Base-by-base conservation (phyloP, 2,113 vertebrate genomes). In the Amblyornis subalaris region DNA sequence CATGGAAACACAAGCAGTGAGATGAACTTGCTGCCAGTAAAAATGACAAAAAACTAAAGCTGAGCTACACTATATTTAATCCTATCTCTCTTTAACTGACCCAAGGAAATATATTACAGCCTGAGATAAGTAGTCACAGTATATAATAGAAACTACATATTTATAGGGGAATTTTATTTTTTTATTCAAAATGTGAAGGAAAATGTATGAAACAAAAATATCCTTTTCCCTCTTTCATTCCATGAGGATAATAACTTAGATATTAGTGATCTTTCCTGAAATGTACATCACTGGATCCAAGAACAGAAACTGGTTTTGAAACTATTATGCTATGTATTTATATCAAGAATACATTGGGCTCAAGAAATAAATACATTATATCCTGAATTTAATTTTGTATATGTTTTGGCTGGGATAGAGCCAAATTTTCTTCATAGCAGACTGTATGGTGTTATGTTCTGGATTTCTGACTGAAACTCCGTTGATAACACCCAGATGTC, bases 1-100 rank as follows among this genome's bases (percentile, higher is more conserved):
- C 53, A 71, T 40, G 28, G 42, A 94, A 89, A 75, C 6, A 78
- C 15, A 87, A 91, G 36, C 16, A 85, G 4, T 65, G 29, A 69
- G 36, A 76, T 65, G 28, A 81, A 69, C 33, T 72, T 47, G 10
- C n/a, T 79, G 55, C 17, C 17, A 69, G 28, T 65, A 82, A 89
- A 84, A 77, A 38, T 22, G 2, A 69, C 13, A 42, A n/a, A 47
- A 74, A 7, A 1, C 0, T 3, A 22, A 51, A 87, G 14, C 3
- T 55, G 17, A 73, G 12, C 17, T 70, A 80, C 0, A 2, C 25
- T 66, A 4, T 18, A 40, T 45, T 51, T 83, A 92, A 81, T 71
- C 4, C 17, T 71, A 33, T 28, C 13, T 48, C 2, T 48, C 26
- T 79, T 90, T 54, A 76, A 23, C 29, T 70, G n/a, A 62, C 11